Percentiles rank a stretch among this genome's conserved stretches.
phyloP scores from a whole-genome alignment of 2,113 vertebrate genomes.

The Hippocampus guttulatus region DNA sequence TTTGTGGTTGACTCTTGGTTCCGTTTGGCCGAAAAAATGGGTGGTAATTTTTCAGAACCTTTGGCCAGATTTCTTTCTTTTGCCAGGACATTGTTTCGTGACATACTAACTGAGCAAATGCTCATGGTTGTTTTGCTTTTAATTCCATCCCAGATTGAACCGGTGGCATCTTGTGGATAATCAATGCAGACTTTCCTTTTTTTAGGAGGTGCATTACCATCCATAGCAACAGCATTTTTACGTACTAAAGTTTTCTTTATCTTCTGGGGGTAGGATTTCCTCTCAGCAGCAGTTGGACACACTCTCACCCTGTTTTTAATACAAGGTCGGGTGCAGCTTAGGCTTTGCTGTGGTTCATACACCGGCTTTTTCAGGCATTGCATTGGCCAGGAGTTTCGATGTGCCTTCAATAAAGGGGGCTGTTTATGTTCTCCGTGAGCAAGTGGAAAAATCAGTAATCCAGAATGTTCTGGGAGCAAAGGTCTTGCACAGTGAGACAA shows the following conservation, averaged over 20 bases:
- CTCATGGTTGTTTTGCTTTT: slow-evolving; percentile 4
- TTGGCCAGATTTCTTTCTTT: slow-evolving; percentile 14
- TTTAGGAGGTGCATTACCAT: background rate
- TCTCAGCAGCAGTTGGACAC: background rate
- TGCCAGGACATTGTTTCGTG: slow-evolving; percentile 36
- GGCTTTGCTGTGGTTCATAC: background rate
- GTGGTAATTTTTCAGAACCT: background rate
- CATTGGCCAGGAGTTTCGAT: background rate
- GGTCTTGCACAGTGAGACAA: background rate
- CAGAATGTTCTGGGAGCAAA: slow-evolving; percentile 36
- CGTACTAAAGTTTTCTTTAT: background rate
- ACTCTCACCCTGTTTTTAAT: background rate
- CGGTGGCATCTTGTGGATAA: background rate
- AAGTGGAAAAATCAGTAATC: slow-evolving; percentile 27
- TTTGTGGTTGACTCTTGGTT: background rate
- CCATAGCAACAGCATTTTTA: background rate
- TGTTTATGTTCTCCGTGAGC: background rate
- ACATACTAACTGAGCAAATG: slow-evolving; percentile 43
- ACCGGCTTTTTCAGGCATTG: background rate
- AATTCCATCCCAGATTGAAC: background rate
- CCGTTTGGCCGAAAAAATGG: background rate
- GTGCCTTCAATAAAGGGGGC: background rate
- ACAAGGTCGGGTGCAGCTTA: background rate
- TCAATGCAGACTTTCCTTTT: slow-evolving; percentile 8
- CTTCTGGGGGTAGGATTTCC: background rate